These are phyloP conservation scores for Aphrophora alni DNA, from an alignment of 2,888 invertebrate genomes.

Conservation along the genomic window DNA sequence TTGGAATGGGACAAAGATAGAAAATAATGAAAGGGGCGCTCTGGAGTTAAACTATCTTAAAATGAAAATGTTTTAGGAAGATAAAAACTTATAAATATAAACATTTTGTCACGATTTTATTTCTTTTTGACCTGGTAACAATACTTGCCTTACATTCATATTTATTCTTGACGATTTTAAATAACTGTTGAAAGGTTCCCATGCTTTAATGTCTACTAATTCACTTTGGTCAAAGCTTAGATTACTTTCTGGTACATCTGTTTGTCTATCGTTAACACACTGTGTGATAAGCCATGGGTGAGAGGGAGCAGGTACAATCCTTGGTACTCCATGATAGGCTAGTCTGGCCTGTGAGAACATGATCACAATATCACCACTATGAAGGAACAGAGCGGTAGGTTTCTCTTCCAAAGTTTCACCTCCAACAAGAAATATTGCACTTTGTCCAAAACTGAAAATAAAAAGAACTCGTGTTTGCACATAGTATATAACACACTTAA, in stretches of 20 bases:
- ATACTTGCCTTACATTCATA: conserved; percentile 91
- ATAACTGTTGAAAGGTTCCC: conserved; percentile 58
- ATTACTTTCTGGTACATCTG: background rate
- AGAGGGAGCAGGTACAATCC: conserved; percentile 68
- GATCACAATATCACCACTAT: conserved; percentile 89
- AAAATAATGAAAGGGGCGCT: too few relatives aligned
- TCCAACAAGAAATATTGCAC: conserved; percentile 93
- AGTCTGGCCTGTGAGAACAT: conserved; percentile 86
- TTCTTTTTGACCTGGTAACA: conserved; percentile 18
- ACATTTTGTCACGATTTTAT: conserved; percentile 19
- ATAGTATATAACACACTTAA: too few relatives aligned
- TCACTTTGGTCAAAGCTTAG: background rate
- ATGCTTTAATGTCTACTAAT: background rate
- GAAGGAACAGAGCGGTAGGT: conserved; percentile 75
- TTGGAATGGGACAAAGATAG: too few relatives aligned
- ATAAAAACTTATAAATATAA: too few relatives aligned
- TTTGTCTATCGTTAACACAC: conserved; percentile 38
- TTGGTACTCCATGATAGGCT: conserved; percentile 94
- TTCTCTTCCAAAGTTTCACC: conserved; percentile 72
- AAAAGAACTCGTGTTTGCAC: conserved; percentile 10
- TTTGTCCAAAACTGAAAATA: conserved; percentile 86
- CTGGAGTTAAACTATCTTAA: too few relatives aligned
- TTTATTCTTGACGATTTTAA: conserved; percentile 82
- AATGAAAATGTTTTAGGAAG: too few relatives aligned
- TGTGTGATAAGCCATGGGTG: conserved; percentile 54